Conservation (phyloP, 1,140 invertebrate genomes). For the Apis dorsata region DNA sequence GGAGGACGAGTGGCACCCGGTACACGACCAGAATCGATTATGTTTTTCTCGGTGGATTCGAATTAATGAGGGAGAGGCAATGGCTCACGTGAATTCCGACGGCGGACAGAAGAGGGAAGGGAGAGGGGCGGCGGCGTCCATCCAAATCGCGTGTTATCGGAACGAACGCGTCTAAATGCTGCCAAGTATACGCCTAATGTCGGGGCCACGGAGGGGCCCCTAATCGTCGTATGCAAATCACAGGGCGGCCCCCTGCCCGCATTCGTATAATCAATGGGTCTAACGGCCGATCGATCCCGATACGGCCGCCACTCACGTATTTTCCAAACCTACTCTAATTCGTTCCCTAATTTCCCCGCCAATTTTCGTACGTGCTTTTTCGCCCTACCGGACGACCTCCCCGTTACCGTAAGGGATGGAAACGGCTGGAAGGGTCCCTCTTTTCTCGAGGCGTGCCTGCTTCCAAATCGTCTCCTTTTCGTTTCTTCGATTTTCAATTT, state of each 20-base stretch:
- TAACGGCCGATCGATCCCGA: slow-evolving; percentile 64
- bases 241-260: slow-evolving; percentile 62
- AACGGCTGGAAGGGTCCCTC: background rate
- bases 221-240: slow-evolving; percentile 76
- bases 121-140: slow-evolving; percentile 17
- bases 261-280: slow-evolving; percentile 73
- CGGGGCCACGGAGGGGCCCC: slow-evolving; percentile 59
- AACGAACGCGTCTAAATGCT: slow-evolving; percentile 66
- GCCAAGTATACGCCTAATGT: slow-evolving; percentile 69
- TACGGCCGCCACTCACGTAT: slow-evolving; percentile 56
- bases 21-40: slow-evolving; percentile 59
- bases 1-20: slow-evolving; percentile 18
- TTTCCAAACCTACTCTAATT: slow-evolving; percentile 60
- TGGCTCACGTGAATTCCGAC: slow-evolving; percentile 55
- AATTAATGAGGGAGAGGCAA: slow-evolving; percentile 54
- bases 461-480: background rate
- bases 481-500: background rate
- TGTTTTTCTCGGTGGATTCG: slow-evolving; percentile 55
- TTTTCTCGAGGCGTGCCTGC: slow-evolving; percentile 10
- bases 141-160: slow-evolving; percentile 63
- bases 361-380: slow-evolving; percentile 47
- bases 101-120: background rate
- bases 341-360: slow-evolving; percentile 44
- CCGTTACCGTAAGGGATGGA: background rate
- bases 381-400: slow-evolving; percentile 21